A percentile compares a stretch with the other conserved stretches of the same genome.
Evolutionary conservation across 2,888 invertebrate species (phyloP).

Genomic region (Lissonota sp.): DNA sequence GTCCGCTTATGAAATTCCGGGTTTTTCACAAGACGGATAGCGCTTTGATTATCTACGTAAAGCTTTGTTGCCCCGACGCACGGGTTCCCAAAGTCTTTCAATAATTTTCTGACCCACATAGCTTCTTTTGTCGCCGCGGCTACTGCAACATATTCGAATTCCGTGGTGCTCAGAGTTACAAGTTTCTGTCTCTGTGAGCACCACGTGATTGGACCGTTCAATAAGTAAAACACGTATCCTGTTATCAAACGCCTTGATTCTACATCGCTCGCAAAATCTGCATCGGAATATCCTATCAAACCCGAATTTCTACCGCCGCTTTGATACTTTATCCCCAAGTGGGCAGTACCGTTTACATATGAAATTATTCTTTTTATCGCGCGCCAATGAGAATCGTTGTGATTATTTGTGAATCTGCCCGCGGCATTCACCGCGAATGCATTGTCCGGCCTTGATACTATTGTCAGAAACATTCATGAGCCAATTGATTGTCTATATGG

Average conservation of each 20-base stretch:
- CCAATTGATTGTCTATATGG: slow-evolving; percentile 28
- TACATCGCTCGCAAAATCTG: slow-evolving; percentile 76
- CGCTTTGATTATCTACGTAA: slow-evolving; percentile 28
- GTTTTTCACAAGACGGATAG: slow-evolving; percentile 12
- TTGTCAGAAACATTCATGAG: slow-evolving; percentile 1
- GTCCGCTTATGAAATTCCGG: slow-evolving; percentile 32
- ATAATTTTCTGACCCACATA: slow-evolving; percentile 20
- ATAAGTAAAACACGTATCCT: slow-evolving; percentile 67
- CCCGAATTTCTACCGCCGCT: slow-evolving; percentile 31
- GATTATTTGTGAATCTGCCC: slow-evolving; percentile 65
- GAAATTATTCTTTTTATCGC: slow-evolving; percentile 74
- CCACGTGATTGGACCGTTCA: slow-evolving; percentile 73
- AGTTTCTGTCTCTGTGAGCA: slow-evolving; percentile 60
- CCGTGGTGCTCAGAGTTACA: slow-evolving; percentile 70
- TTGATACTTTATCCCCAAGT: slow-evolving; percentile 52
- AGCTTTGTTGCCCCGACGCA: slow-evolving; percentile 10
- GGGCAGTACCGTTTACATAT: slow-evolving; percentile 68
- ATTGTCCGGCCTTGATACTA: slow-evolving; percentile 22
- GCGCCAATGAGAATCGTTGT: slow-evolving; percentile 69
- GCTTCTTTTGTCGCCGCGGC: slow-evolving; percentile 22
- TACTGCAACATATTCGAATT: slow-evolving; percentile 74
- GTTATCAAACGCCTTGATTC: slow-evolving; percentile 74
- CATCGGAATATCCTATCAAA: slow-evolving; percentile 70
- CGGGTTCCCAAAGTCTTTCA: slow-evolving; percentile 11
- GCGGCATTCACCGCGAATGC: slow-evolving; percentile 66